These are phyloP conservation scores for Onychomys leucogaster DNA, from an alignment of 2,797 vertebrate species.

Conservation along the genomic window DNA sequence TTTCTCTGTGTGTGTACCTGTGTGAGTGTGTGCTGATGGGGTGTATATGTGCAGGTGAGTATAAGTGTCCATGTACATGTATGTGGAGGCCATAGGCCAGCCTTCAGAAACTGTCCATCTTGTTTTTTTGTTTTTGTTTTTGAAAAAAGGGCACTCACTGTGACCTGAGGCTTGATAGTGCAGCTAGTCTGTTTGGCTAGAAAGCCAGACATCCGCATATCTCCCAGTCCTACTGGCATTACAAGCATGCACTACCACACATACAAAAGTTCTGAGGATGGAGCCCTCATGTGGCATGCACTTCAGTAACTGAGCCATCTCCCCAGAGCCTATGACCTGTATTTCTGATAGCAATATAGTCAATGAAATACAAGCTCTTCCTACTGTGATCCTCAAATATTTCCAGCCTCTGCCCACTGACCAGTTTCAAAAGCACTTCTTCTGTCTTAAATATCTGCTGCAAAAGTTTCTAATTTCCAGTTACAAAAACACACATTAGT, in stretches of 20 bases:
- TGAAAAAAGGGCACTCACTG: background rate
- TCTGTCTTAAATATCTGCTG: background rate
- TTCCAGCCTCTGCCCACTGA: background rate
- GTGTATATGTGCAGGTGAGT: background rate
- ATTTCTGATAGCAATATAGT: background rate
- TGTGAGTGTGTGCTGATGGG: background rate
- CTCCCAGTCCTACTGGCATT: background rate
- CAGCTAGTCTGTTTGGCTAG: background rate
- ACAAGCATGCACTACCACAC: background rate
- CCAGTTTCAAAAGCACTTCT: background rate
- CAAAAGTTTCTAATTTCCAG: background rate
- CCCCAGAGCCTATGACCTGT: background rate
- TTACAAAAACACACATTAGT: background rate
- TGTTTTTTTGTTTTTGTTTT: too few species aligned
- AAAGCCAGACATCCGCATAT: background rate
- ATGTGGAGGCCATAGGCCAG: background rate
- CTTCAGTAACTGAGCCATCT: background rate
- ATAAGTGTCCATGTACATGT: background rate
- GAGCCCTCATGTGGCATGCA: background rate
- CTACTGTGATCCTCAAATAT: background rate
- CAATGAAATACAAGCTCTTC: background rate
- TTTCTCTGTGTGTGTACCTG: background rate
- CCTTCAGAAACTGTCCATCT: background rate
- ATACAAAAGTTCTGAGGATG: background rate
- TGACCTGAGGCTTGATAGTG: background rate